These are phyloP conservation scores for Eristalis pertinax DNA, from an alignment of 2,888 invertebrate genomes.

Conservation along the genomic window DNA sequence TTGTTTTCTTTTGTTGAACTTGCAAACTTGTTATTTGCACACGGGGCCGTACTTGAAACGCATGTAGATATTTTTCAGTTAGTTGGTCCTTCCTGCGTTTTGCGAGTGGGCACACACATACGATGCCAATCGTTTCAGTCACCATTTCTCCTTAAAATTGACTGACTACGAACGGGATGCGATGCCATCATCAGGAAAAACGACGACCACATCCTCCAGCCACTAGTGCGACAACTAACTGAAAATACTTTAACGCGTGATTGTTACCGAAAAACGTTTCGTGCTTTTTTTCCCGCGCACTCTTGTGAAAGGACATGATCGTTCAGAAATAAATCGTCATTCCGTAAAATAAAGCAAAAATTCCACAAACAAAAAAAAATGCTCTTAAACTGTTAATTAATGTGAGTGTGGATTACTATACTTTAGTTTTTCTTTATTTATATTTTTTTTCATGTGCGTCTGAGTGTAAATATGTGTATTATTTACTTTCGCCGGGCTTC, in stretches of 20 bases:
- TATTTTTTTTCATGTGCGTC: constrained; percentile 26
- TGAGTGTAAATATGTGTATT: constrained; percentile 48
- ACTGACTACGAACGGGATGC: constrained; percentile 27
- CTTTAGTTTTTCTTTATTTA: constrained; percentile 17
- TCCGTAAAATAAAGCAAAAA: not conserved
- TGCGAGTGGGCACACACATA: constrained; percentile 40
- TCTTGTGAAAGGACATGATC: not conserved
- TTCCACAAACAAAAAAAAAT: constrained; percentile 5
- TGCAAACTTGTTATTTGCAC: constrained; percentile 72
- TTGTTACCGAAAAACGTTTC: not conserved
- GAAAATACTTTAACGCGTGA: constrained; percentile 10
- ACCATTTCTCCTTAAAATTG: constrained; percentile 35
- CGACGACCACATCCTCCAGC: constrained; percentile 46
- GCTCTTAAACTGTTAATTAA: constrained; percentile 58
- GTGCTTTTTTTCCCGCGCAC: constrained; percentile 27
- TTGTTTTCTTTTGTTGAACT: constrained; percentile 66
- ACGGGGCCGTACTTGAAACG: constrained; percentile 61
- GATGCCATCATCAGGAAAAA: not conserved
- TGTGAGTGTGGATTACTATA: constrained; percentile 50
- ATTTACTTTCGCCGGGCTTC: constrained; percentile 52
- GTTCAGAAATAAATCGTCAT: constrained; percentile 7
- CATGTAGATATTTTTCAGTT: constrained; percentile 51
- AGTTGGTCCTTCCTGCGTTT: constrained; percentile 59
- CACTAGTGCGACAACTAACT: not conserved
- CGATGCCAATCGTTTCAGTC: constrained; percentile 12